Base-by-base conservation (phyloP, 2,113 vertebrate species). In the Anhinga rufa region DNA sequence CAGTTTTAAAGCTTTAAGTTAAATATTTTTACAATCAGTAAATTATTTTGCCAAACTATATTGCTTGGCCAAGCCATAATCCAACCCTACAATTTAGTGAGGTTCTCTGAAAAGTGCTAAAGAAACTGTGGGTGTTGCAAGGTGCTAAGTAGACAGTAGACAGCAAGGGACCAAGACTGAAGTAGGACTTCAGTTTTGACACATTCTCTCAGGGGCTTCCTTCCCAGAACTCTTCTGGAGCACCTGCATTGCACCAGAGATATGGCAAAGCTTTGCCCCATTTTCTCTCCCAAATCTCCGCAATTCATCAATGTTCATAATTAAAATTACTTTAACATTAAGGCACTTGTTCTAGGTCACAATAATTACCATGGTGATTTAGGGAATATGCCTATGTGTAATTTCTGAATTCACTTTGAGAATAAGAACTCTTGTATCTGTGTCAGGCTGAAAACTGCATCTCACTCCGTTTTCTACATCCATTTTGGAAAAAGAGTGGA, bases 331-430 rank as follows among this genome's bases (percentile, higher is more conserved):
- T 87, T 88, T 79, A 74, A 94, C 94, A 84, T 79, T 4, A 92
- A 68, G 54, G 44, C 65, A 38, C 25, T 91, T 93, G 65, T 93
- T 94, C 86, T 95, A 83, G 84, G 96, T 96, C 90, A 78, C 84
- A 92, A 31, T 95, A 96, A 97, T 96, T 96, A 94, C 78, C 17
- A 7, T 54, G 40, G 87, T 95, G 87, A 82, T 91, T 96, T 96
- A 90, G 93, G 95, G 94, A 97, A 94, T 96, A 91, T 32, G 21
- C 26, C 61, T 91, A 61, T 52, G 61, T 85, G 57, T 96, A 94
- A 89, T 85, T 94, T 90, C 48, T 5, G 3, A 85, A 85, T 19
- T 91, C 32, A 31, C 25, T 84, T 61, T 76, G 70, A 91, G 74
- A 65, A 60, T 75, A 49, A 7, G 4, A 79, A 49, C 65, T 82